phyloP scores from a whole-genome alignment of 1,140 invertebrate genomes.

The Matsumurasca onukii region DNA sequence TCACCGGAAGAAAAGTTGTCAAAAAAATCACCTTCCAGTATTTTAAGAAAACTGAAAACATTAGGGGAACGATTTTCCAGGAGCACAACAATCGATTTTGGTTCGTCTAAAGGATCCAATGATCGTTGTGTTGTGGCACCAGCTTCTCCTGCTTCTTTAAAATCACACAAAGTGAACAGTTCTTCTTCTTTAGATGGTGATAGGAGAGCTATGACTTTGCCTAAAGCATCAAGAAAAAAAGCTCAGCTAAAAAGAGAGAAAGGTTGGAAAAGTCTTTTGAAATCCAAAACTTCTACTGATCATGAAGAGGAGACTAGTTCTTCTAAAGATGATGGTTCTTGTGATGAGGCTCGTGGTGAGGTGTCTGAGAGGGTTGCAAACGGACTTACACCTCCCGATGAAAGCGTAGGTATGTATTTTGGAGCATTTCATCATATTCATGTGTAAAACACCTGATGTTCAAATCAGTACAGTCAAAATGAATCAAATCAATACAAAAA shows the following conservation, averaged over 20 bases:
- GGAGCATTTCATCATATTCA: no score
- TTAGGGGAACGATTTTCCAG: constrained; percentile 30
- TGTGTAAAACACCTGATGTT: no score
- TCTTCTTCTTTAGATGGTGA: constrained; percentile 18
- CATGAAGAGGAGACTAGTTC: constrained; percentile 19
- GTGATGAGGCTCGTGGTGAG: not conserved
- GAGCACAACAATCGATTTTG: constrained; percentile 23
- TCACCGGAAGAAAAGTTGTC: constrained; percentile 20
- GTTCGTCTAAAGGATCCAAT: constrained; percentile 28
- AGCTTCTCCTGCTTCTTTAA: constrained; percentile 32
- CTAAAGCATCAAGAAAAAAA: constrained; percentile 29
- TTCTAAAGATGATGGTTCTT: constrained; percentile 19
- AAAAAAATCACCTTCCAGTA: constrained; percentile 31
- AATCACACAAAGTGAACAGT: constrained; percentile 27
- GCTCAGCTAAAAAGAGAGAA: constrained; percentile 21
- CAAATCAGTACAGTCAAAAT: no score
- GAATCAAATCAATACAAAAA: no score
- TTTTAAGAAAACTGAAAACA: constrained; percentile 29
- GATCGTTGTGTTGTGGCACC: constrained; percentile 22
- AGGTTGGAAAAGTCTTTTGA: constrained; percentile 28
- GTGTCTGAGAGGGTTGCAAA: constrained; percentile 25
- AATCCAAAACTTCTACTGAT: constrained; percentile 24
- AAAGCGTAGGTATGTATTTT: constrained; percentile 19
- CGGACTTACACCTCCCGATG: constrained; percentile 32
- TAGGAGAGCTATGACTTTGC: constrained; percentile 31